A percentile compares a stretch with the other conserved stretches of the same genome.
phyloP scores from a whole-genome alignment of 2,113 vertebrate genomes.

The Tylochromis polylepis region DNA sequence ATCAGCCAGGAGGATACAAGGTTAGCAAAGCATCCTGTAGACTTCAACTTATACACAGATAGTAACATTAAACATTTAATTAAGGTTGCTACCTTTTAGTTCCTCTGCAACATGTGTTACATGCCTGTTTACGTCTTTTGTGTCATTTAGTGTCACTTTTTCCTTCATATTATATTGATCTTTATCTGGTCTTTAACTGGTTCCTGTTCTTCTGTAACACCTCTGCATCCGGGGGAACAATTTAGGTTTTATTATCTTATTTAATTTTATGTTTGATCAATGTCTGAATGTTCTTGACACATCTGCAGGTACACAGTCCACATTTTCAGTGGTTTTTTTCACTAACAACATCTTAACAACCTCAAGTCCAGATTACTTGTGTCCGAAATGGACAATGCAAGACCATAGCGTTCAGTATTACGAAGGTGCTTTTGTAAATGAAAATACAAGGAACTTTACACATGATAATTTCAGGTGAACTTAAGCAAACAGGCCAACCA shows the following conservation, averaged over 20 bases:
- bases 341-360: not conserved
- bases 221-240: not conserved
- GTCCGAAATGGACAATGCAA: not conserved
- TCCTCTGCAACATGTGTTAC: not conserved
- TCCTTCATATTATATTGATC: not conserved
- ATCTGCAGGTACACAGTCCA: not conserved
- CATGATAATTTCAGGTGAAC: not conserved
- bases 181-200: not conserved
- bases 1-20: slow-evolving; percentile 66
- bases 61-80: not conserved
- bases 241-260: not conserved
- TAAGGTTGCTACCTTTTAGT: not conserved
- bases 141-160: not conserved
- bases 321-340: not conserved
- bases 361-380: not conserved
- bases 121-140: not conserved
- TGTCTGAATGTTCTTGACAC: not conserved
- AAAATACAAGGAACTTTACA: not conserved
- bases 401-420: not conserved
- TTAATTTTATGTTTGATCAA: not conserved
- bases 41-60: not conserved
- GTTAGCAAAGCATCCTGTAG: slow-evolving; percentile 27
- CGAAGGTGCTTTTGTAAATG: not conserved
- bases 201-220: not conserved
- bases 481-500: not conserved